Percentiles rank a stretch among this genome's conserved stretches.
phyloP scores from a whole-genome alignment of 2,888 invertebrate genomes.

The Hofmannophila pseudospretella region DNA sequence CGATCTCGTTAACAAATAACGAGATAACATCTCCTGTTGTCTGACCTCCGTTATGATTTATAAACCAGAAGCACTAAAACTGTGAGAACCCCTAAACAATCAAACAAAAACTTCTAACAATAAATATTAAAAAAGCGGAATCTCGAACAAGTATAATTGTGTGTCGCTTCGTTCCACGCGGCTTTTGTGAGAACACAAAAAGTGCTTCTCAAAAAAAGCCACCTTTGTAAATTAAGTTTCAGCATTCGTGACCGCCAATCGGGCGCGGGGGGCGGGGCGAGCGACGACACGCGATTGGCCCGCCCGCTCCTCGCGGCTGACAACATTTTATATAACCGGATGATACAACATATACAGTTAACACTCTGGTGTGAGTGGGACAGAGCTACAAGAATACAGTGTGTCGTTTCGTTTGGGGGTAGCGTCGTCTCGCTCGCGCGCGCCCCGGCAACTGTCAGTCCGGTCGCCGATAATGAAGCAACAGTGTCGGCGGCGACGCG shows the following conservation, averaged over 20 bases:
- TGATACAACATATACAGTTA: slow-evolving; percentile 78
- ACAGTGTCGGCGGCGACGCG: slow-evolving; percentile 65
- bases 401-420: slow-evolving; percentile 64
- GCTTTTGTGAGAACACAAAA: slow-evolving; percentile 65
- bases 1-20: slow-evolving; percentile 38
- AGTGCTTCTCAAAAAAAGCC: slow-evolving; percentile 72
- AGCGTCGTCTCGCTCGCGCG: slow-evolving; percentile 43
- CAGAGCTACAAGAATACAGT: slow-evolving; percentile 55
- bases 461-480: slow-evolving; percentile 60
- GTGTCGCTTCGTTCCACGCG: slow-evolving; percentile 64
- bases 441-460: slow-evolving; percentile 54
- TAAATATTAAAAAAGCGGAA: slow-evolving; percentile 47
- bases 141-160: slow-evolving; percentile 73
- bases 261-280: slow-evolving; percentile 47
- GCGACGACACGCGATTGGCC: slow-evolving; percentile 43
- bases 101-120: slow-evolving; percentile 50
- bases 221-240: slow-evolving; percentile 77
- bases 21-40: slow-evolving; percentile 20
- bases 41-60: slow-evolving; percentile 19
- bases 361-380: slow-evolving; percentile 61
- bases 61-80: slow-evolving; percentile 21
- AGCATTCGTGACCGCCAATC: slow-evolving; percentile 57
- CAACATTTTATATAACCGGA: slow-evolving; percentile 76
- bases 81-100: slow-evolving; percentile 37
- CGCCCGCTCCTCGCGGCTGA: slow-evolving; percentile 50